Base-by-base conservation (phyloP, 2,888 invertebrate genomes). In the Mactromeris polynyma region DNA sequence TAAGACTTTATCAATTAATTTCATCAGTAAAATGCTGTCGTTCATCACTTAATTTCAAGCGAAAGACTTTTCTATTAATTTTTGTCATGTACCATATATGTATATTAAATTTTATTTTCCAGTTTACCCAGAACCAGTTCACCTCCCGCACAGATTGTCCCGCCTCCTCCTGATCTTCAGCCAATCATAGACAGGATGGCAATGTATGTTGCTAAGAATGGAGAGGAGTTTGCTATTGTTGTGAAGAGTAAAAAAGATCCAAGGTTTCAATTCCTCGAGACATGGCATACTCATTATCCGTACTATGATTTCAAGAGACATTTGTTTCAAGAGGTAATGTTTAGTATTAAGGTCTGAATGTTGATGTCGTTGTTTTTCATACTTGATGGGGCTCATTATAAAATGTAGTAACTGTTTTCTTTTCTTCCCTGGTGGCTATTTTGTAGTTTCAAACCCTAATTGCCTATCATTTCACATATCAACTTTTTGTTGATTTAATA, bases 151-250 rank as follows among this genome's bases (percentile, higher is more conserved):
- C 92, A 93, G 81, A 94, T 96, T 40, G 92, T 95, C 17, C 96
- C 97, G 1, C 99, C 99, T 0, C 98, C 98, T 0, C 98, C 98
- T 6, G 98, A 98, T 94, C 97, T 98, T 0, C 98, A 98, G 95
- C 97, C 98, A 33, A 98, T 99, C 14, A 98, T 99, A 88, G 99
- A 99, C 97, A 99, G 99, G 97, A 99, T 99, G 98, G 99, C 99
- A 0, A 98, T 98, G 92, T 99, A 99, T 96, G 99, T 99, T 0
- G 98, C 98, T 0, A 98, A 99, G 94, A 99, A 99, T 97, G 99
- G 99, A 0, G 98, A 98, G 86, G 98, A 98, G 95, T 99, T 99
- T 96, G 99, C 99, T 94, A 95, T 95, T 46, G 98, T 98, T 54
- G 96, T 97, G 9, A 94, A 94, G 88, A 94, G 94, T 83, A 96